Evolutionary conservation across 1,140 invertebrate genomes (phyloP), one percentile per base, ranked within the genome.

Genomic region (Gryon sp.): DNA sequence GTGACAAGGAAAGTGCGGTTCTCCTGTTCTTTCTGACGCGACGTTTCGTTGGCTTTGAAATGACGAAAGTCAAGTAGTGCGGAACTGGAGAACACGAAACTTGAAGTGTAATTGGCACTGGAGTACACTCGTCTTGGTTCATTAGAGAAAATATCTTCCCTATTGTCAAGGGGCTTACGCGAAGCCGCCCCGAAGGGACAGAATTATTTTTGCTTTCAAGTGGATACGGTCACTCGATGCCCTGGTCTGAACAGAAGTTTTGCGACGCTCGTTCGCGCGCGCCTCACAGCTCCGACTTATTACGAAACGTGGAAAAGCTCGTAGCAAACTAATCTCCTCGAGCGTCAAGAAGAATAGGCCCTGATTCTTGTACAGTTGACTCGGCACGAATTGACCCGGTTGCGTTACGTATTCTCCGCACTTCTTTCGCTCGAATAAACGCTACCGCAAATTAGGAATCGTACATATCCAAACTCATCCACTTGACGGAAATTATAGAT

Each of bases 61-160:
- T 85, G 83, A 86, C 81, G 83, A 80, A 83, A 88, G 86, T 87
- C 86, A 83, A 87, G 85, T 85, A 80, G 80, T 80, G 78, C 78
- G 78, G 76, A 84, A 76, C 74, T 76, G 70, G 78, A 83, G 82
- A 87, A 83, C 81, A 81, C 78, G 82, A 74, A 70, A 77, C 78
- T 83, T 85, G 81, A 83, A 88, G 86, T 88, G 86, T 88, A 88
- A 88, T 88, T 88, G 87, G 86, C 87, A 87, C 86, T 88, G 83
- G 80, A 88, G 86, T 84, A 80, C 81, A 85, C 87, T 88, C 83
- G 82, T 87, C 86, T 87, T 88, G 86, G 85, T 88, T 88, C 87
- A 88, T 88, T 88, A 88, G 87, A 88, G 84, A 87, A 87, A 88
- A 88, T 88, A 88, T 87, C 86, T 83, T 85, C 84, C 84, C 86